Evolutionary conservation across 2,888 invertebrate species (phyloP).

Genomic region (Opisthograptis luteolata): DNA sequence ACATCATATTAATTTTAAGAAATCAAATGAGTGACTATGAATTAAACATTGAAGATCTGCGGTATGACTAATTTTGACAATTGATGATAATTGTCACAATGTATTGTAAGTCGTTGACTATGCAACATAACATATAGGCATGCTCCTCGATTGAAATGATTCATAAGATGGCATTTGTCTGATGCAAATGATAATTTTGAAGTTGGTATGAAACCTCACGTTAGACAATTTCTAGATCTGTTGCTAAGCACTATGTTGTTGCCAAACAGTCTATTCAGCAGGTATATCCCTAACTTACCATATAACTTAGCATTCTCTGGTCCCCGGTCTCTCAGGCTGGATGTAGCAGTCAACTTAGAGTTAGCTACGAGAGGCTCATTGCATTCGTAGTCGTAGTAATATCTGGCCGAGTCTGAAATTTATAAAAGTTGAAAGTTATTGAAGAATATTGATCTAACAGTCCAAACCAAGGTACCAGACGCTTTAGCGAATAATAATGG

Average conservation of each 20-base stretch:
- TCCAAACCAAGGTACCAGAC: too few relatives aligned
- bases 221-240: not conserved
- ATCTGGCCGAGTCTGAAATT: conserved; percentile 69
- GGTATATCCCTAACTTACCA: conserved; percentile 85
- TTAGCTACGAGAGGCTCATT: conserved; percentile 90
- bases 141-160: too few relatives aligned
- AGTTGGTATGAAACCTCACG: too few relatives aligned
- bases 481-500: too few relatives aligned
- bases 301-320: conserved; percentile 93
- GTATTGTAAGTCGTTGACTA: too few relatives aligned
- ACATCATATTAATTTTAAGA: too few relatives aligned
- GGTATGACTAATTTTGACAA: too few relatives aligned
- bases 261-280: conserved; percentile 6
- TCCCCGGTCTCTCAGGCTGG: conserved; percentile 91
- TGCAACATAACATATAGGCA: too few relatives aligned
- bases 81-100: too few relatives aligned
- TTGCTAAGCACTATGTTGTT: not conserved
- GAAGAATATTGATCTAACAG: conserved; percentile 1
- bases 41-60: too few relatives aligned
- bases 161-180: too few relatives aligned
- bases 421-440: not conserved
- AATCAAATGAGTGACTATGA: too few relatives aligned
- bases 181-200: not conserved
- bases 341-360: conserved; percentile 91
- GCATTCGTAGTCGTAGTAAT: conserved; percentile 87